Conservation (phyloP, 2,113 vertebrate genomes). For the Mus spicilegus region DNA sequence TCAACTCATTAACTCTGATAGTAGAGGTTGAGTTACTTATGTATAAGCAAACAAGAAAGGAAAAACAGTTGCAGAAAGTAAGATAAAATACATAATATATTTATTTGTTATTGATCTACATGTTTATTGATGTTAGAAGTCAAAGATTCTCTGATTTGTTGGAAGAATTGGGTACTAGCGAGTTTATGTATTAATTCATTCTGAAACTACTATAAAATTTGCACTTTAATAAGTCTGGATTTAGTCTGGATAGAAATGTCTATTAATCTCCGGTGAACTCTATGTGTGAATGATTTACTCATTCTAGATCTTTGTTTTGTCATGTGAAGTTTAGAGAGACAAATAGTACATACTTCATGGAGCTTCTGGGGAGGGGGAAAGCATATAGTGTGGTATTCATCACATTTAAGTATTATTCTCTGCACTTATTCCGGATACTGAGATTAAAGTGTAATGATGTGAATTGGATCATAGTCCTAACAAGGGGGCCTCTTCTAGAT, state of each 20-base stretch:
- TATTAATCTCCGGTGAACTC: not conserved
- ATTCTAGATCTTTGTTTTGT: not conserved
- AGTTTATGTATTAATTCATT: not conserved
- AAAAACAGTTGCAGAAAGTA: not conserved
- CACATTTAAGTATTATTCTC: not conserved
- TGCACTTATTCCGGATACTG: not conserved
- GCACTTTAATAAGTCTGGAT: not conserved
- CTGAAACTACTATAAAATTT: not conserved
- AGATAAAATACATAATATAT: not conserved
- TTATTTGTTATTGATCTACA: not conserved
- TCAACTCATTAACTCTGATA: constrained; percentile 11
- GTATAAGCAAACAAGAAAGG: not conserved
- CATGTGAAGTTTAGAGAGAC: not conserved
- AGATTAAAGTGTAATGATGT: not conserved
- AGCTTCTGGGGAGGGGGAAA: not conserved
- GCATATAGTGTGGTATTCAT: not conserved
- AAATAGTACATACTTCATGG: not conserved
- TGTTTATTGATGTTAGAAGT: not conserved
- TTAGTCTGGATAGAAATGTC: not conserved
- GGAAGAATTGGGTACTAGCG: not conserved
- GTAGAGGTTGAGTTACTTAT: not conserved
- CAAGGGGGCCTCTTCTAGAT: not conserved
- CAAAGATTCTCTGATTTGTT: not conserved
- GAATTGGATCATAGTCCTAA: not conserved
- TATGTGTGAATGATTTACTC: not conserved